Evolutionary conservation across 2,797 vertebrate species (phyloP).

Genomic region (Epinephelus coioides): DNA sequence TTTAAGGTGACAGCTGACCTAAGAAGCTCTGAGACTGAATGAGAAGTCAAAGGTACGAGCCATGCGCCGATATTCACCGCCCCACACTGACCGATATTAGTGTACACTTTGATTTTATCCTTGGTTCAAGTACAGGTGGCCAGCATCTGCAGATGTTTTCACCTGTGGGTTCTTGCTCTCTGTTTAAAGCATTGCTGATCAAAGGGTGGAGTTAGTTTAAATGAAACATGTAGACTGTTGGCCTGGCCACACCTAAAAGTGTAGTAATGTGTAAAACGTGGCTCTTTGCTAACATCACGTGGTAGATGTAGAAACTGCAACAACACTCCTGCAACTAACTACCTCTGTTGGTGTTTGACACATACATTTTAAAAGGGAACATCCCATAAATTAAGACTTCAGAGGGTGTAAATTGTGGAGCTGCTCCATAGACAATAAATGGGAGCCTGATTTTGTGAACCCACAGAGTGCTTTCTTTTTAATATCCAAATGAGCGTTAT

Average conservation of each 20-base stretch:
- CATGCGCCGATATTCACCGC: too few species aligned
- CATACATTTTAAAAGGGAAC: too few species aligned
- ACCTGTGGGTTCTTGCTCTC: too few species aligned
- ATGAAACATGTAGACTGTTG: background rate
- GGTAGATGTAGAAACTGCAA: background rate
- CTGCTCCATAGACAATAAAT: too few species aligned
- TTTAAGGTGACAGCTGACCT: conserved; percentile 20
- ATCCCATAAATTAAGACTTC: too few species aligned
- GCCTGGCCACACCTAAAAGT: conserved; percentile 11
- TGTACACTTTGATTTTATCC: background rate
- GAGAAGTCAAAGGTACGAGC: background rate
- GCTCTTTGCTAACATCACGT: background rate
- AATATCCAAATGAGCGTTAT: too few species aligned
- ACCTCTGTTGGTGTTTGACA: too few species aligned
- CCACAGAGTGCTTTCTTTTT: too few species aligned
- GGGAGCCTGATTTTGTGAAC: too few species aligned
- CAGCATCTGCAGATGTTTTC: background rate
- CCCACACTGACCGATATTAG: background rate
- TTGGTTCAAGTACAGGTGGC: too few species aligned
- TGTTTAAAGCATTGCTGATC: background rate
- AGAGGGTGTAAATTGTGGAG: too few species aligned
- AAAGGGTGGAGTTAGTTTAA: background rate
- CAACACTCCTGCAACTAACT: background rate
- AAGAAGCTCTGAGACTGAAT: background rate
- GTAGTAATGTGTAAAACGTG: background rate